Percentiles rank a stretch among this genome's conserved stretches.
These are phyloP conservation scores for Plebejus melissa DNA, from an alignment of 2,888 invertebrate species.

Conservation along the genomic window DNA sequence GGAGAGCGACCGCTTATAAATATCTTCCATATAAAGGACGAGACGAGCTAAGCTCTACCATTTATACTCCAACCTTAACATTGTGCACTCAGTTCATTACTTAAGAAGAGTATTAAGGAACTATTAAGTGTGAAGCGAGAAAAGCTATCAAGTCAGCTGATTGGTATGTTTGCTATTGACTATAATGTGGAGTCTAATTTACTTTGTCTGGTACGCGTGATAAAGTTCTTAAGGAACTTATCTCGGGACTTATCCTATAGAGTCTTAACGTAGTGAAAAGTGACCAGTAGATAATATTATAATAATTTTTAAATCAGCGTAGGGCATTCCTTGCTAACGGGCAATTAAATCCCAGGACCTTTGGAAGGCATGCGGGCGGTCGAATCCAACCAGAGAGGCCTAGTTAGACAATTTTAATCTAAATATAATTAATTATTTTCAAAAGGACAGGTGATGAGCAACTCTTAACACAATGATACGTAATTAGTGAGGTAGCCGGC, in stretches of 20 bases:
- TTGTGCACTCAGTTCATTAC: slow-evolving; percentile 18
- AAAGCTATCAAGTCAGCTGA: neutral
- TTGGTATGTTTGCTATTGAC: neutral
- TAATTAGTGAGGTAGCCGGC: slow-evolving; percentile 44
- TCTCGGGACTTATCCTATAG: too few relatives aligned
- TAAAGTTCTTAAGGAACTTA: too few relatives aligned
- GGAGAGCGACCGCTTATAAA: slow-evolving; percentile 44
- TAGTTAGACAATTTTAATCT: too few relatives aligned
- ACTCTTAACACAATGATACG: slow-evolving; percentile 34
- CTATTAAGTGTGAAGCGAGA: neutral
- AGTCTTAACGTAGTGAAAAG: too few relatives aligned
- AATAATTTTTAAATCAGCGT: too few relatives aligned
- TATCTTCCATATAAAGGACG: slow-evolving; percentile 44
- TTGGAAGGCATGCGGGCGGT: too few relatives aligned
- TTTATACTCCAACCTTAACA: slow-evolving; percentile 32
- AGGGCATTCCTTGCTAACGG: neutral
- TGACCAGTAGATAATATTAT: too few relatives aligned
- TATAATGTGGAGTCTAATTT: too few relatives aligned
- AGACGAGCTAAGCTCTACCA: slow-evolving; percentile 31
- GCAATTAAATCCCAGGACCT: neutral
- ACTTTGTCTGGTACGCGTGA: too few relatives aligned
- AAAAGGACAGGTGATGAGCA: slow-evolving; percentile 19
- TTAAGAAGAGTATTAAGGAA: neutral
- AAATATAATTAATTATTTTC: neutral
- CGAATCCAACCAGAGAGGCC: neutral